Base-by-base conservation (phyloP, 2,113 vertebrate genomes). In the Protobothrops flavoviridis region DNA sequence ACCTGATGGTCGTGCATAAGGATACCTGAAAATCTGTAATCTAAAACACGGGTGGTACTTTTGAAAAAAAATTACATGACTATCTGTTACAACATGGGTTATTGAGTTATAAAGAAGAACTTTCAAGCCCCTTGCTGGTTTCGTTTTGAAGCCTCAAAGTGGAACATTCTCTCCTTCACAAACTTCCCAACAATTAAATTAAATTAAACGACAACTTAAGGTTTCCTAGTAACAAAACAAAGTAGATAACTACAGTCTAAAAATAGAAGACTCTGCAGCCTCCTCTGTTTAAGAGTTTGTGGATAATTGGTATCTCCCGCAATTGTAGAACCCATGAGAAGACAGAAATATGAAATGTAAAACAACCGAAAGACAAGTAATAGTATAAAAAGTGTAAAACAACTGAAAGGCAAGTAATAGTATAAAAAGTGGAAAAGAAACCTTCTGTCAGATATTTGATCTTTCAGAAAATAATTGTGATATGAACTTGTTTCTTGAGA, bases 31-130 rank as follows among this genome's bases (percentile, higher is more conserved):
- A 45, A 59, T 29, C 11, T 21, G 48, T 20, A 7, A 21, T n/a
- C 39, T 29, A 45, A 87, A 91, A 21, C 17, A 13, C 0, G 33
- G 15, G 9, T 24, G 26, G 17, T 4, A 52, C 10, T 33, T 88
- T 86, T 10, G 11, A 48, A 48, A 86, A 90, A 93, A 91, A 94
- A 15, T 91, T 93, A 93, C 93, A 94, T 92, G 43, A 88, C 92
- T 92, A 94, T 95, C 95, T 81, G 21, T 81, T 92, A 59, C 92
- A 96, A 87, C 92, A 95, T 94, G 94, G 93, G 91, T 93, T 94
- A 91, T 95, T 12, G 91, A 92, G 1, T 45, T n/a, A 86, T 88
- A 39, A 64, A 59, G 15, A 9, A 43, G 10, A 13, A 24, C 12
- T 7, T 29, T 13, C 10, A 85, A 94, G 85, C 81, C 48, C 64